Conservation (phyloP, 2,113 vertebrate genomes). For the Argyrosomus japonicus region DNA sequence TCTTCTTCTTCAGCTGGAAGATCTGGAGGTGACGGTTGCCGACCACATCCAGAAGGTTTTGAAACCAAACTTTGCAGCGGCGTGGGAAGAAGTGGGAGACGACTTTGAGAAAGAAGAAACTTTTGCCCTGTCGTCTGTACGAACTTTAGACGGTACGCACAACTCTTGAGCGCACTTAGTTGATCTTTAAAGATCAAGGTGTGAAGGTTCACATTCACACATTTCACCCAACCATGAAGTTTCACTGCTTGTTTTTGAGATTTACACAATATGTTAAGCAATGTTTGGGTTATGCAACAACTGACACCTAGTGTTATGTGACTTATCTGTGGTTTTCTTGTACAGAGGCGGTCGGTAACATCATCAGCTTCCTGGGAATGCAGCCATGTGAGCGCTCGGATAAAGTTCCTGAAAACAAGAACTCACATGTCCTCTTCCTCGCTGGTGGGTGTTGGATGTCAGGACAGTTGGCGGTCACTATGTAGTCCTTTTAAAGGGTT, state of each 20-base stretch:
- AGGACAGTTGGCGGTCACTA: neutral
- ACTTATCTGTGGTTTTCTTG: neutral
- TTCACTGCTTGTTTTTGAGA: neutral
- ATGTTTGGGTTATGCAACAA: neutral
- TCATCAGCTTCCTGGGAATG: slow-evolving; percentile 97
- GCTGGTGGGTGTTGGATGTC: slow-evolving; percentile 85
- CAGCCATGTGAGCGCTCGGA: slow-evolving; percentile 98
- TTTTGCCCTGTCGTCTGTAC: slow-evolving; percentile 93
- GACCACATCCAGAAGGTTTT: slow-evolving; percentile 97
- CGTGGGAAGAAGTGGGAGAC: slow-evolving; percentile 97
- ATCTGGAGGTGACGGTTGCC: slow-evolving; percentile 93
- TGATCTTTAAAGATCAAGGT: neutral
- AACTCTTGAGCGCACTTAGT: neutral
- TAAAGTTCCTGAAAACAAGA: slow-evolving; percentile 98
- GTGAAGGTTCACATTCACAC: neutral
- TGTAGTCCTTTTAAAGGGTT: neutral
- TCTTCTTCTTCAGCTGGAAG: slow-evolving; percentile 87
- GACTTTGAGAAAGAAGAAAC: slow-evolving; percentile 98
- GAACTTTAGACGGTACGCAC: slow-evolving; percentile 91
- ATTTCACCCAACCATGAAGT: neutral
- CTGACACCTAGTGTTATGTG: neutral
- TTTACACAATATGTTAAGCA: neutral
- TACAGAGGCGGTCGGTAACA: slow-evolving; percentile 96
- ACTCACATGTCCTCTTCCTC: slow-evolving; percentile 93
- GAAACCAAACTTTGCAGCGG: slow-evolving; percentile 95